These are phyloP conservation scores for Gnathonemus longibarbis DNA, from an alignment of 2,113 vertebrate species.

Conservation along the genomic window DNA sequence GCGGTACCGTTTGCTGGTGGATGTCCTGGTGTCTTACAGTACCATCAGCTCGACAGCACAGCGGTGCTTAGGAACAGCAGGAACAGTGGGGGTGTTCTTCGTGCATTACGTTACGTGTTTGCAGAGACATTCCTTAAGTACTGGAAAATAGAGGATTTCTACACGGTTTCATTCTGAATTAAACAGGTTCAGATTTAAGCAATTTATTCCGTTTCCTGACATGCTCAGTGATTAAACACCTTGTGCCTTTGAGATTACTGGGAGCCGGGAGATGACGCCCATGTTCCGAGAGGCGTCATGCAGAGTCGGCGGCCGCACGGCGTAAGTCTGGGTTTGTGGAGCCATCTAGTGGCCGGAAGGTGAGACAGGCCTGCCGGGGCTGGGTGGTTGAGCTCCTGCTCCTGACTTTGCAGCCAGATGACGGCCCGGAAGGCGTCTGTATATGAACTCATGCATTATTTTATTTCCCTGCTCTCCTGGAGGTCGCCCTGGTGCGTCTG, in stretches of 20 bases:
- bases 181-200: slow-evolving; percentile 18
- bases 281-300: slow-evolving; percentile 33
- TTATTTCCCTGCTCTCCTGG: slow-evolving; percentile 14
- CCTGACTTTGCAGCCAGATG: slow-evolving; percentile 7
- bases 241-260: slow-evolving; percentile 38
- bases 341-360: slow-evolving; percentile 45
- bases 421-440: slow-evolving; percentile 29
- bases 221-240: slow-evolving; percentile 37
- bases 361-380: neutral
- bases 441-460: slow-evolving; percentile 38
- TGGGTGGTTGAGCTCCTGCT: neutral
- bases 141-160: slow-evolving; percentile 26
- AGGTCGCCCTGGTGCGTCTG: slow-evolving; percentile 18
- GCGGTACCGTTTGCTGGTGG: neutral
- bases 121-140: slow-evolving; percentile 13
- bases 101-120: slow-evolving; percentile 29
- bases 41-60: neutral
- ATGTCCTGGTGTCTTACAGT: neutral
- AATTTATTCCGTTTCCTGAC: slow-evolving; percentile 28
- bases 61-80: neutral
- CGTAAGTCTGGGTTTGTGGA: slow-evolving; percentile 39
- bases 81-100: slow-evolving; percentile 26
- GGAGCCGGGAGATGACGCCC: slow-evolving; percentile 29
- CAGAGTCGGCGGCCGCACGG: slow-evolving; percentile 5
- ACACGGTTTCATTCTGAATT: slow-evolving; percentile 27